phyloP scores from a whole-genome alignment of 64 coral and sea anemone species.

The Stichodactyla helianthus region DNA sequence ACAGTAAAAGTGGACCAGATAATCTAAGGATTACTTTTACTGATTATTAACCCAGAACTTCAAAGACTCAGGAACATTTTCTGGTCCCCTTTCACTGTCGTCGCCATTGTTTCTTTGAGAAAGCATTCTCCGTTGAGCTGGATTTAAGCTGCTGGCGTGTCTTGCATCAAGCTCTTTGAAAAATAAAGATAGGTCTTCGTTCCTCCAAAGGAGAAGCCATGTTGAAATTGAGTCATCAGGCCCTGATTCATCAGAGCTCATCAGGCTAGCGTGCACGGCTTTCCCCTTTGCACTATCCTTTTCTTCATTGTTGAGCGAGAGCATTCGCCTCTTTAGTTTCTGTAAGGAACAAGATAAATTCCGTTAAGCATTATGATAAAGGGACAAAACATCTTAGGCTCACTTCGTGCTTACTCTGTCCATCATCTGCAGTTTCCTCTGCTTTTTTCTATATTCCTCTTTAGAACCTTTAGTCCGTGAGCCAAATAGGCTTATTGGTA shows the following conservation, averaged over 20 bases:
- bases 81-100: neutral
- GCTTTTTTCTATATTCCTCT: too few relatives aligned
- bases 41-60: neutral
- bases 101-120: neutral
- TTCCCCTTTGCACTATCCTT: neutral
- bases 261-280: neutral
- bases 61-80: conserved; percentile 4
- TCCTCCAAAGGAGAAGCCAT: conserved; percentile 7
- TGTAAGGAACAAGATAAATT: neutral
- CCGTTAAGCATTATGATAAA: neutral
- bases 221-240: neutral
- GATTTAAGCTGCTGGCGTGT: neutral
- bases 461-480: too few relatives aligned
- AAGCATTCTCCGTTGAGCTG: conserved; percentile 10
- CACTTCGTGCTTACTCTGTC: too few relatives aligned
- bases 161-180: neutral
- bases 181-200: neutral
- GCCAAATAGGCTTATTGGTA: too few relatives aligned
- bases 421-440: too few relatives aligned
- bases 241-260: conserved; percentile 24
- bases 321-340: conserved; percentile 16
- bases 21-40: too few relatives aligned
- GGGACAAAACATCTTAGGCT: neutral
- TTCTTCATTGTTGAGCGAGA: neutral
- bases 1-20: too few relatives aligned